Evolutionary conservation across 1,140 invertebrate species (phyloP), one percentile per base, ranked within the genome.

Genomic region (Drosophila nasuta): DNA sequence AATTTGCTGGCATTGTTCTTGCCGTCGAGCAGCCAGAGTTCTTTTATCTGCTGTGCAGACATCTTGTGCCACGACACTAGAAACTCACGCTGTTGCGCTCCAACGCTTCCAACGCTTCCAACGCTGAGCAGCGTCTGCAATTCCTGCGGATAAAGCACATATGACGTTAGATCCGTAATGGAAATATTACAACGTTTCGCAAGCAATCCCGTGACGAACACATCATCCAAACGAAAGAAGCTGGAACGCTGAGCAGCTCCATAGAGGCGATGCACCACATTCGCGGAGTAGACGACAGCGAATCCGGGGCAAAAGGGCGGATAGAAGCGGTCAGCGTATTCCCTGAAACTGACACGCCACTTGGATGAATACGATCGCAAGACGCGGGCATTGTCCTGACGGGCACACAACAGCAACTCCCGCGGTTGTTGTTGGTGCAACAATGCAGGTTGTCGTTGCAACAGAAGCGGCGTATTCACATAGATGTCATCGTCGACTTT

Each of bases 151-250:
- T 92, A 92, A 28, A 95, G 79, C 33, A 94, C 93, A 71, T 93
- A 91, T 20, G 93, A 93, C 30, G 91, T 88, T 25, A 94, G 81
- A 38, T 93, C 92, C 8, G 94, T 94, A 46, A 94, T 93, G 11
- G 93, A 93, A 28, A 95, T 82, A 85, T 95, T 94, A 10, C 94
- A 91, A 87, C 94, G 94, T 54, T 94, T 90, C 2, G 95, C 94
- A 48, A 97, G 86, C 10, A 95, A 95, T 38, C 96, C 97, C 2
- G 96, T 97, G n/a, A 97, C 93, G 79, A 96, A 95, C 11, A 97
- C 96, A 92, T 97, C 96, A 91, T 97, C 96, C 54, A 97, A 96
- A 96, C 96, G 97, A 93, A 97, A 97, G 90, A 95, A 97, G 1
- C 93, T 92, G 5, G 94, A 77, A 48, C 91, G 93, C 85, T 96